Base-by-base conservation (phyloP, 2,113 vertebrate species). In the Crotalus helleri region DNA sequence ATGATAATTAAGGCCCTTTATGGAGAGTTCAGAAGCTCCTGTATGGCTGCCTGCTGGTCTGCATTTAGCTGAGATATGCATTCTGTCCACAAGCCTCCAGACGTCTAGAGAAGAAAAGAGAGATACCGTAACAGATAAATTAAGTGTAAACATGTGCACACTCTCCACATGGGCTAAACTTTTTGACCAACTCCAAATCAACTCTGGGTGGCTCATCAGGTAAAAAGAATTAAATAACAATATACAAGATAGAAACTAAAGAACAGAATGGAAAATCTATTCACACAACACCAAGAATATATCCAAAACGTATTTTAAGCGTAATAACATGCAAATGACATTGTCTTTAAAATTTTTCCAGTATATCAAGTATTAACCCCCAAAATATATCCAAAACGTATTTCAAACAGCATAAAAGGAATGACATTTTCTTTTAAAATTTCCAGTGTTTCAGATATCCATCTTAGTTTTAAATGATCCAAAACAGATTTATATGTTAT, bases 21-120 rank as follows among this genome's bases (percentile, higher is more conserved):
- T 95, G 98, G 99, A 93, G 98, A 98, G 95, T 98, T 99, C 96
- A 99, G 99, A 95, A 99, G 99, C 96, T 99, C 98, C 97, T 99
- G 99, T 95, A 99, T 98, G 96, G 99, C 99, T 96, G 99, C 99
- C 98, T 99, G 98, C 97, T 99, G 99, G 58, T 98, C 98, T 93
- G 99, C 98, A 95, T 98, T 99, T 95, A 99, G 98, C 21, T 98
- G 98, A 11, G 98, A 98, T 95, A 99, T 98, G 97, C 99, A 99
- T 97, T 99, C 98, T 59, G 99, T 98, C 99, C 99, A 99, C 96
- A 99, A 95, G 94, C 98, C 99, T 97, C 98, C 99, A 1, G 99
- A 99, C 55, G 98, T 98, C 99, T 99, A 94, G 4, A 74, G 94
- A 93, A 91, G 92, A 95, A 23, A 91, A 87, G 0, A 57, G 26